These are phyloP conservation scores for Pongo abelii DNA, from an alignment of 2,113 vertebrate species.

Conservation along the genomic window DNA sequence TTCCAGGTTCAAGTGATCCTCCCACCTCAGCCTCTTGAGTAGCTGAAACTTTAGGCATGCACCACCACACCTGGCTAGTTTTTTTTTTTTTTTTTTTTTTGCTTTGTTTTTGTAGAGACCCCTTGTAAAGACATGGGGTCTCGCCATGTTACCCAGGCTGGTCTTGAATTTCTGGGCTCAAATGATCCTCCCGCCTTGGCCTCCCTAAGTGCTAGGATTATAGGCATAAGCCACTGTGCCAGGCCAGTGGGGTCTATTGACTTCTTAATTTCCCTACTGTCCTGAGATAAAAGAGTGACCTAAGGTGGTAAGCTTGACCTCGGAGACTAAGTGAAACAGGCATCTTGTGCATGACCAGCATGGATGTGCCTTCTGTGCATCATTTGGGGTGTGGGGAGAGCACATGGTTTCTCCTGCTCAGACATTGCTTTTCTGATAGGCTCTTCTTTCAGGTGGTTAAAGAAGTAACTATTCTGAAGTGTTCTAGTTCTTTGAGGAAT, in stretches of 20 bases:
- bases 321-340: not conserved
- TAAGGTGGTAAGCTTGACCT: not conserved
- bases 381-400: not conserved
- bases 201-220: too few species aligned
- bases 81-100: too few species aligned
- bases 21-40: too few species aligned
- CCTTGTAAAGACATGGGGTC: too few species aligned
- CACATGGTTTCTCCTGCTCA: not conserved
- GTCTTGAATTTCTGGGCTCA: too few species aligned
- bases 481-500: slow-evolving; percentile 4
- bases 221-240: too few species aligned
- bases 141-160: too few species aligned
- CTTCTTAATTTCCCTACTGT: slow-evolving; percentile 18
- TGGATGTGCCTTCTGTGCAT: not conserved
- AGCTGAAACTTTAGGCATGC: too few species aligned
- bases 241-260: not conserved
- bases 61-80: too few species aligned
- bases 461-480: not conserved
- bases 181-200: too few species aligned
- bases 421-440: not conserved
- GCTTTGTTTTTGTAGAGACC: too few species aligned
- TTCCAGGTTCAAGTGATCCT: too few species aligned
- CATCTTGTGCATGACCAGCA: not conserved
- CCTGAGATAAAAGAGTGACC: not conserved
- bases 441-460: not conserved